These are phyloP conservation scores for Sialis fuliginosa DNA, from an alignment of 2,888 invertebrate species.

Conservation along the genomic window DNA sequence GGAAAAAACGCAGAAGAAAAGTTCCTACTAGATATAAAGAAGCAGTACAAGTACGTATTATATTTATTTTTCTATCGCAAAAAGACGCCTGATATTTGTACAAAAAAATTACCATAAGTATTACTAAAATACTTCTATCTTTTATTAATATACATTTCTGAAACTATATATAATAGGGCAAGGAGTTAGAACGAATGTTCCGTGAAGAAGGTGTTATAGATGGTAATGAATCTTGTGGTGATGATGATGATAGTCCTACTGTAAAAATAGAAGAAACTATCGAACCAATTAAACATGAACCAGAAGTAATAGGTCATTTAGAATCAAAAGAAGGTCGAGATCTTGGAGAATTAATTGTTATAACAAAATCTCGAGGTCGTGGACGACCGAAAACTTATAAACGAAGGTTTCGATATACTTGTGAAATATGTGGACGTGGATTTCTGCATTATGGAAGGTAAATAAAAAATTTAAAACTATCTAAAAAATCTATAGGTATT, in stretches of 20 bases:
- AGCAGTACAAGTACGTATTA: constrained; percentile 34
- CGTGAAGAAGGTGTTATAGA: constrained; percentile 54
- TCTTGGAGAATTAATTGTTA: constrained; percentile 41
- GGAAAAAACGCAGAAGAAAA: constrained; percentile 39
- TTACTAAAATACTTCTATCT: too few relatives aligned
- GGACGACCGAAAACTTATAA: constrained; percentile 8
- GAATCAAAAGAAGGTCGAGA: constrained; percentile 39
- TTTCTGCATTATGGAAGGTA: constrained; percentile 32
- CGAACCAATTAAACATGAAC: constrained; percentile 11
- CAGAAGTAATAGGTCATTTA: constrained; percentile 47
- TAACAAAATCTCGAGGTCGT: constrained; percentile 27
- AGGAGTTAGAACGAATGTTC: constrained; percentile 55
- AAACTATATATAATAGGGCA: constrained; percentile 29
- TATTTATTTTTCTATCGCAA: too few relatives aligned
- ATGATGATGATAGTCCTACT: constrained; percentile 19
- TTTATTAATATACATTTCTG: too few relatives aligned
- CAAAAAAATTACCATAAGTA: not conserved
- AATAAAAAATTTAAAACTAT: constrained; percentile 9
- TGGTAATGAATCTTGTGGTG: constrained; percentile 32
- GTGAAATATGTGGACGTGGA: constrained; percentile 31
- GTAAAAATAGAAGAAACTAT: constrained; percentile 10
- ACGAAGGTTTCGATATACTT: constrained; percentile 24
- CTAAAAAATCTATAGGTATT: not conserved
- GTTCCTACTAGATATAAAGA: constrained; percentile 42
- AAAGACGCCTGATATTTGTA: not conserved